These are phyloP conservation scores for Philopotamus ludificatus DNA, from an alignment of 1,140 invertebrate genomes.

Conservation along the genomic window DNA sequence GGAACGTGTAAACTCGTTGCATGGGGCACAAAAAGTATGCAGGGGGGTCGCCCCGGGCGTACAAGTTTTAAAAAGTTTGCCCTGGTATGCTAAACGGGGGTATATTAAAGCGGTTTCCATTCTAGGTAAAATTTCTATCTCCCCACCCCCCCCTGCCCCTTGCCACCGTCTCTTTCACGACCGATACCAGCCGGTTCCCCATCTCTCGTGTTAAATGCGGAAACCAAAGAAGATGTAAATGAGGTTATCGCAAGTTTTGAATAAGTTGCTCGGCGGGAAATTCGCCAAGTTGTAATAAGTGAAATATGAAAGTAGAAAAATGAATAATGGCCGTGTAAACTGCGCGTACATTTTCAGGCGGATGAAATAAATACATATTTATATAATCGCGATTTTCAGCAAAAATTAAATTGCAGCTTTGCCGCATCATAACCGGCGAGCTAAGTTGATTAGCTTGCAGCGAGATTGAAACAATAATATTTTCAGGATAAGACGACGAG, in stretches of 20 bases:
- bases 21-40: constrained; percentile 12
- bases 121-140: background rate
- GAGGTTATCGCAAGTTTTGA: constrained; percentile 34
- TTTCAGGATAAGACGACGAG: background rate
- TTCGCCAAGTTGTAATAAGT: background rate
- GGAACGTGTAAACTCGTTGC: constrained; percentile 4
- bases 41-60: constrained; percentile 4
- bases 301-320: background rate
- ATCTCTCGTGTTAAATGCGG: constrained; percentile 5
- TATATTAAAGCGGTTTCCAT: constrained; percentile 28
- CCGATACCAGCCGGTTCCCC: too few relatives aligned
- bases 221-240: constrained; percentile 29
- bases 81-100: constrained; percentile 31
- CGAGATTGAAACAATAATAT: background rate
- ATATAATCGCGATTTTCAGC: background rate
- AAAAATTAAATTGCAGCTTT: background rate
- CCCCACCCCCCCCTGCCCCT: too few relatives aligned
- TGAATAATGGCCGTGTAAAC: background rate
- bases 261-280: constrained; percentile 31
- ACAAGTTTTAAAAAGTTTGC: constrained; percentile 29
- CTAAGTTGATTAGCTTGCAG: background rate
- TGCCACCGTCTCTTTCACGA: too few relatives aligned
- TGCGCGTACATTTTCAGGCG: too few relatives aligned
- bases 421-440: background rate
- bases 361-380: background rate